These are phyloP conservation scores for Lysandra bellargus DNA, from an alignment of 2,888 invertebrate genomes.

Conservation along the genomic window DNA sequence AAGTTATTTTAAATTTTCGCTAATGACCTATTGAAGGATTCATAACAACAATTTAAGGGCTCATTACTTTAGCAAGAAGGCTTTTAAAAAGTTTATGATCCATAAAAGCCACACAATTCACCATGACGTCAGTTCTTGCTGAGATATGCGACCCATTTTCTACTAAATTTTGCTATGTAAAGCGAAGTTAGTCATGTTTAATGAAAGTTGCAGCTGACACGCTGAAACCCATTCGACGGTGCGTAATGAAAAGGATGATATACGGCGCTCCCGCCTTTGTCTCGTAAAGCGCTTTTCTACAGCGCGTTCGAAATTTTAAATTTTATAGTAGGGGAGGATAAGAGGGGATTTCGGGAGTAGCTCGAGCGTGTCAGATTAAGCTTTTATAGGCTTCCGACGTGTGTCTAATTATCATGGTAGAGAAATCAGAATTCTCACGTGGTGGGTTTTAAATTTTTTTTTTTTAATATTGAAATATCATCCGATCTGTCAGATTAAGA, in stretches of 20 bases:
- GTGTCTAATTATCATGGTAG: too few species aligned
- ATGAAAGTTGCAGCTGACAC: slow-evolving; percentile 8
- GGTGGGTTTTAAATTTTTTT: too few species aligned
- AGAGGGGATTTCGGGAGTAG: too few species aligned
- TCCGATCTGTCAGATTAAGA: too few species aligned
- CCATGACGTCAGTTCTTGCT: neutral
- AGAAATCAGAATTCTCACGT: too few species aligned
- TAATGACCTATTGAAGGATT: neutral
- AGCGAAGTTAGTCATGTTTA: slow-evolving; percentile 9
- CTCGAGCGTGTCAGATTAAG: too few species aligned
- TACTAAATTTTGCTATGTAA: neutral
- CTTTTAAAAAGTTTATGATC: neutral
- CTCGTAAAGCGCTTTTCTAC: slow-evolving; percentile 10
- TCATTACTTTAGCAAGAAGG: neutral
- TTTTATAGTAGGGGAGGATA: too few species aligned
- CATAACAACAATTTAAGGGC: neutral
- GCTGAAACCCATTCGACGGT: neutral
- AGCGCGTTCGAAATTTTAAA: neutral
- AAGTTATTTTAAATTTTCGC: neutral
- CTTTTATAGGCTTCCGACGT: too few species aligned
- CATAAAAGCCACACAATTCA: neutral
- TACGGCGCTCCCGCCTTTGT: slow-evolving; percentile 25
- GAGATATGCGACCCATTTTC: neutral
- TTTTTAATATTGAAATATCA: too few species aligned
- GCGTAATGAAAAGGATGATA: slow-evolving; percentile 30